Base-by-base conservation (phyloP, 2,113 vertebrate species). In the Natator depressus region DNA sequence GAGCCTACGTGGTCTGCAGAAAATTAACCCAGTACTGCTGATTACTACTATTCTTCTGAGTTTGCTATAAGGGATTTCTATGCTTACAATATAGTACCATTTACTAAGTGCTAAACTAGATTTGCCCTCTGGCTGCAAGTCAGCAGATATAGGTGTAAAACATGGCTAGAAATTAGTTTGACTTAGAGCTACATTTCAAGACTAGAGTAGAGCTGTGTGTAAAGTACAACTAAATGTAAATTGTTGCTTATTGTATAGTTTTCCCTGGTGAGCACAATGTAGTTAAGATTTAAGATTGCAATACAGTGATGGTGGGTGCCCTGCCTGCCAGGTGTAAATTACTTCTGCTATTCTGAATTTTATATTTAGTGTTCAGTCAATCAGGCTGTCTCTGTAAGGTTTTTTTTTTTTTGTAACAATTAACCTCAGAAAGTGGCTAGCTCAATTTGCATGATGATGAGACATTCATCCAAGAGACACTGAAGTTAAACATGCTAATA, bases 391-490 rank as follows among this genome's bases (percentile, higher is more conserved):
- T 19, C 29, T 79, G 59, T 86, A 87, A 25, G 57, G 69, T 51
- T 51, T 51, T 85, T n/a, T n/a, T n/a, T n/a, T 91, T 54, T 97
- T 96, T 96, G 88, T 89, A 94, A 94, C 90, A 97, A 97, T 96
- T 97, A 96, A 97, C 89, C 91, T 95, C 85, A 12, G 69, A 84
- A 97, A 94, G 62, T 3, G 72, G 75, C 79, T 81, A 92, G 91
- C 65, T 94, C 75, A 80, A 96, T 98, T 97, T 97, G 87, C 85
- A 97, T 96, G 93, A 89, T 92, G 97, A 97, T 97, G 96, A 97
- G 96, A 93, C 92, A 94, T 93, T 95, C 88, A 93, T 94, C 89
- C 80, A 82, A 95, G 89, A 10, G 6, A 90, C 90, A 92, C 46
- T 5, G 9, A 88, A 95, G 91, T 92, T 92, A 95, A 96, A 93